Evolutionary conservation across 2,113 vertebrate genomes (phyloP).

Genomic region (Synchiropus splendidus): DNA sequence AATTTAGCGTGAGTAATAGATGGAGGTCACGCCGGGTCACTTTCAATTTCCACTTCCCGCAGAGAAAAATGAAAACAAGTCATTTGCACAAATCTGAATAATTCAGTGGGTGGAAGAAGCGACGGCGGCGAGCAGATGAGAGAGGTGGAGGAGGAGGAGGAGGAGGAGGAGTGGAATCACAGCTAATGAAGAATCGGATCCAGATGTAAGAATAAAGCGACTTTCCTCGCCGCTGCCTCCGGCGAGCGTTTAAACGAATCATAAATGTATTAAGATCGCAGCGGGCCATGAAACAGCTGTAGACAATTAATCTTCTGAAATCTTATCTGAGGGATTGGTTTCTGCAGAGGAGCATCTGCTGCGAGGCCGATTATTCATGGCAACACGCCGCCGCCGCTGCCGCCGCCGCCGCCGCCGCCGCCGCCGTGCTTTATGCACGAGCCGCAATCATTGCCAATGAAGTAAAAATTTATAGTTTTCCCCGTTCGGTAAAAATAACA

Average conservation of each 20-base stretch:
- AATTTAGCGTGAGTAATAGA: slow-evolving; percentile 98
- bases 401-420: slow-evolving; percentile 61
- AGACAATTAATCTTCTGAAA: slow-evolving; percentile 99
- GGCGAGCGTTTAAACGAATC: slow-evolving; percentile 98
- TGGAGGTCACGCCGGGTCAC: slow-evolving; percentile 89
- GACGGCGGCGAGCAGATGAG: slow-evolving; percentile 32
- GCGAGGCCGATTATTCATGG: slow-evolving; percentile 91
- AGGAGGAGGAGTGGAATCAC: slow-evolving; percentile 66
- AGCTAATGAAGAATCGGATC: slow-evolving; percentile 84
- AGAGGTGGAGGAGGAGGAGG: slow-evolving; percentile 35
- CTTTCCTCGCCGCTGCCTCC: slow-evolving; percentile 71
- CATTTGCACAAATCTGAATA: slow-evolving; percentile 99
- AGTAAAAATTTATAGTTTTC: slow-evolving; percentile 99
- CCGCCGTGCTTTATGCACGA: slow-evolving; percentile 80
- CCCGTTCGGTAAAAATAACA: slow-evolving; percentile 99
- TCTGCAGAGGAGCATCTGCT: slow-evolving; percentile 95
- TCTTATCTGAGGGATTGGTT: slow-evolving; percentile 96
- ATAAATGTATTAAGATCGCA: slow-evolving; percentile 99
- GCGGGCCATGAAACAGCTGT: slow-evolving; percentile 99
- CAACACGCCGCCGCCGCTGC: background rate
- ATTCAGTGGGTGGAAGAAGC: slow-evolving; percentile 67
- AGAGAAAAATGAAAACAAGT: slow-evolving; percentile 93
- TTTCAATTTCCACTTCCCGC: slow-evolving; percentile 96
- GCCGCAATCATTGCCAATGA: slow-evolving; percentile 93
- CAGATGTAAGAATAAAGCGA: slow-evolving; percentile 93